Base-by-base conservation (phyloP, 2,888 invertebrate species). In the Colostygia pectinataria region DNA sequence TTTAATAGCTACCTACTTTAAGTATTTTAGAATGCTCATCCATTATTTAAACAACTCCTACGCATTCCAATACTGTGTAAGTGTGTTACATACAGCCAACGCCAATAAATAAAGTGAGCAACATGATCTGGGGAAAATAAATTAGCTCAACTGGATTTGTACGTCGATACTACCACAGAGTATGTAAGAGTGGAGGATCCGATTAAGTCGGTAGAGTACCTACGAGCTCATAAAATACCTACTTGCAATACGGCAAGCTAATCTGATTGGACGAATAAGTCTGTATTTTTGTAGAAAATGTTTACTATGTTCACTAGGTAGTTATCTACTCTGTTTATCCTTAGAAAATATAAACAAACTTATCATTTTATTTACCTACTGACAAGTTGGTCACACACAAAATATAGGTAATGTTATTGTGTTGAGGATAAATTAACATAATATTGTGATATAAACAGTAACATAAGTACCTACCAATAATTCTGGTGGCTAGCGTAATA, bases 101-200 rank as follows among this genome's bases (percentile, higher is more conserved):
- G 25, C 39, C 34, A 39, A 44, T 44, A 50, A 50, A 50, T 50
- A 44, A 29, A 39, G 33, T 34, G 29, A 29, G 33, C 32, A 24
- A 34, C 43, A 36, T 39, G 44, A 43, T 33, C 49, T 44, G 9
- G 33, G 12, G 33, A 18, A 44, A 39, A 50, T 50, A 50, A 44
- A 40, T 50, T 44, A 39, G 29, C 34, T 39, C 13, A 39, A 29
- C 43, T 39, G 29, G 46, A 40, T 46, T 45, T 44, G 6, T 39
- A 34, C 44, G 38, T 43, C 33, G 43, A 43, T 38, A 39, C 32
- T 24, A 29, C 10, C 24, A 15, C 15, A 18, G 37, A 15, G 25
- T 32, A 18, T 13, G 9, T 29, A 36, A 10, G 28, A 44, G 43
- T 29, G 7, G 4, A 12, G 10, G 14, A 29, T 31, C 29, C 15